These are phyloP conservation scores for Scaptomyza parva DNA, from an alignment of 2,888 invertebrate genomes.

Conservation along the genomic window DNA sequence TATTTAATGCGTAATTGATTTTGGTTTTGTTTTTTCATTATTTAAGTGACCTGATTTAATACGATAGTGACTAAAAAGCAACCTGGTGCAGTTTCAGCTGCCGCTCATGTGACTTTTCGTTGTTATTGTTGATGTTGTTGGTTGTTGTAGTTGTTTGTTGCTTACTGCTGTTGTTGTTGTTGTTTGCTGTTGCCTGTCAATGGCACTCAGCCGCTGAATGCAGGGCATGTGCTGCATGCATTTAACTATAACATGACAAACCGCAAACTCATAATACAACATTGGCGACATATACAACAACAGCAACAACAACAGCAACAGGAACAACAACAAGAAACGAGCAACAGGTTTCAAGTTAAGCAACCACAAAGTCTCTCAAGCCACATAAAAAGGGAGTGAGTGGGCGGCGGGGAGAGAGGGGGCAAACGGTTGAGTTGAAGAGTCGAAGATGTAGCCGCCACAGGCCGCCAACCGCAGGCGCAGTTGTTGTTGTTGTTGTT, in stretches of 20 bases:
- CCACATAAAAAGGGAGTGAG: constrained; percentile 32
- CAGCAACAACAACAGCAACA: constrained; percentile 37
- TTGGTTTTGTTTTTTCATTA: constrained; percentile 31
- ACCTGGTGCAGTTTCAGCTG: constrained; percentile 42
- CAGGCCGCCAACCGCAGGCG: constrained; percentile 44
- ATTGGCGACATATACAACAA: constrained; percentile 66
- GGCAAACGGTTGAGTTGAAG: constrained; percentile 10
- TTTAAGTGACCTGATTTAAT: constrained; percentile 74
- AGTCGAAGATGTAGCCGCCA: constrained; percentile 52
- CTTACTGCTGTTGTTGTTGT: constrained; percentile 29
- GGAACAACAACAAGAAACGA: constrained; percentile 5
- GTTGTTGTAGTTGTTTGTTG: constrained; percentile 39
- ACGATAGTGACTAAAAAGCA: constrained; percentile 61
- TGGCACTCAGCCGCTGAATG: constrained; percentile 77
- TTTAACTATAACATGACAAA: constrained; percentile 80
- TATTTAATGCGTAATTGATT: constrained; percentile 30
- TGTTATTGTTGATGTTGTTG: no score
- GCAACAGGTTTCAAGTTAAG: constrained; percentile 73
- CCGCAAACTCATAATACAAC: constrained; percentile 79
- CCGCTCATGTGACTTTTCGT: constrained; percentile 39
- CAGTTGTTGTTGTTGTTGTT: constrained; percentile 27
- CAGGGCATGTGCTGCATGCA: constrained; percentile 80
- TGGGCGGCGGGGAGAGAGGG: neutral
- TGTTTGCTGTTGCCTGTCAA: constrained; percentile 63
- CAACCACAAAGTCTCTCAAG: constrained; percentile 62